Conservation (phyloP, 2,888 invertebrate genomes). For the Merodon equestris region DNA sequence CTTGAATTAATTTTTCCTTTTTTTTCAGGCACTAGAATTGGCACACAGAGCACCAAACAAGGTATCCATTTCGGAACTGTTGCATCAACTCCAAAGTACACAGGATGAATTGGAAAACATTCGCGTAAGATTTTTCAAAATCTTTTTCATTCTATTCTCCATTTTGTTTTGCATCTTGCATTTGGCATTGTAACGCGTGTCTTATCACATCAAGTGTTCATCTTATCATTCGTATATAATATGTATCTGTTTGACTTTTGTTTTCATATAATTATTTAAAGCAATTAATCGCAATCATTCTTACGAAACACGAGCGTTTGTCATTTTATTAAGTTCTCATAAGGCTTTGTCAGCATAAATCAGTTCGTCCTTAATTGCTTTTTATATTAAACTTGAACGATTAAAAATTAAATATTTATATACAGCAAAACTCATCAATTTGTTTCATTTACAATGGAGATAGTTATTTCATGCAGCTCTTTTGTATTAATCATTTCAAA, state of each 20-base stretch:
- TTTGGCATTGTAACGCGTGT: constrained; percentile 74
- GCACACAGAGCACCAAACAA: constrained; percentile 83
- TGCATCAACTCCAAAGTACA: constrained; percentile 90
- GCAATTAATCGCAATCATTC: constrained; percentile 30
- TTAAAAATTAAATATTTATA: constrained; percentile 68
- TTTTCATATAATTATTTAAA: constrained; percentile 8
- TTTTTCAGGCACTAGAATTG: constrained; percentile 77
- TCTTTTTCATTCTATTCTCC: constrained; percentile 77
- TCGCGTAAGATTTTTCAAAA: constrained; percentile 84
- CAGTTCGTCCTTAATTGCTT: constrained; percentile 37
- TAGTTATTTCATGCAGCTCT: constrained; percentile 1
- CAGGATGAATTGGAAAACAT: constrained; percentile 93
- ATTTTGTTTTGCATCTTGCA: constrained; percentile 78
- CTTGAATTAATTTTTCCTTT: neutral
- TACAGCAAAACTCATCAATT: constrained; percentile 70
- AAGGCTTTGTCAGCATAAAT: constrained; percentile 41
- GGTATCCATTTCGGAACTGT: constrained; percentile 89
- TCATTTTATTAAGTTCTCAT: constrained; percentile 32
- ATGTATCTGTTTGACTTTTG: constrained; percentile 27
- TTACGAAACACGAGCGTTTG: constrained; percentile 33
- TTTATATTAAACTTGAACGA: constrained; percentile 57
- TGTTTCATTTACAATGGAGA: constrained; percentile 56
- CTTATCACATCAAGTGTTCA: constrained; percentile 30
- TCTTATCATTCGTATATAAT: constrained; percentile 14
- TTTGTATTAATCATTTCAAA: constrained; percentile 6